Evolutionary conservation across 2,113 vertebrate genomes (phyloP), one percentile per base, ranked within the genome.

Genomic region (Eolophus roseicapilla): DNA sequence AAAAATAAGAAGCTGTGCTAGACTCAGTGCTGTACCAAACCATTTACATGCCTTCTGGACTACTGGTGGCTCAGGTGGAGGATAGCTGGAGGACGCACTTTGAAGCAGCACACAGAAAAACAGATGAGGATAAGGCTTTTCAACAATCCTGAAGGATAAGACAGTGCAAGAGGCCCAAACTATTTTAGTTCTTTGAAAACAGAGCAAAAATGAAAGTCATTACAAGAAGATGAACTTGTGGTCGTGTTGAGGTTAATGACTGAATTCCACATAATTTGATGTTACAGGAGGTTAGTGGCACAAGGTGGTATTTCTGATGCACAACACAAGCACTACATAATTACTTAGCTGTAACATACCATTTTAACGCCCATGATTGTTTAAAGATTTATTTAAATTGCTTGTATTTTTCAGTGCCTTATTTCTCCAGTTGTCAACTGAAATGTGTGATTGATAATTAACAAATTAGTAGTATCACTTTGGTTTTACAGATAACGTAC

Each of bases 141-240:
- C 63, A 52, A 76, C 1, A 11, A 6, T 28, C 13, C 3, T 0
- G 0, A 31, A 82, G 44, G 9, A 79, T 47, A 21, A 37, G 47
- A 47, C 28, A 68, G 39, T 5, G 4, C 41, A 64, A 84, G 29
- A 69, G 73, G 47, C 7, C 65, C 75, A 76, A 79, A 60, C 3
- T 33, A 46, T 5, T 68, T 59, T 8, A 60, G 52, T 41, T 67
- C 65, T 85, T 86, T 3, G 9, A 81, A 93, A 88, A 47, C 39
- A 79, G 68, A 77, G 37, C 7, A 55, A 78, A 91, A 65, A 43
- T 49, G 2, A 33, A 88, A 90, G 23, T 37, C 21, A 85, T 39
- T 8, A 9, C 31, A 68, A 3, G 17, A 59, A 41, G n/a, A 76
- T 12, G 37, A 78, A 75, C 17, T 20, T 63, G 41, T 41, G 44